Percentiles rank a stretch among this genome's conserved stretches.
Conservation (phyloP, 2,888 invertebrate genomes). For the Operophtera brumata region DNA sequence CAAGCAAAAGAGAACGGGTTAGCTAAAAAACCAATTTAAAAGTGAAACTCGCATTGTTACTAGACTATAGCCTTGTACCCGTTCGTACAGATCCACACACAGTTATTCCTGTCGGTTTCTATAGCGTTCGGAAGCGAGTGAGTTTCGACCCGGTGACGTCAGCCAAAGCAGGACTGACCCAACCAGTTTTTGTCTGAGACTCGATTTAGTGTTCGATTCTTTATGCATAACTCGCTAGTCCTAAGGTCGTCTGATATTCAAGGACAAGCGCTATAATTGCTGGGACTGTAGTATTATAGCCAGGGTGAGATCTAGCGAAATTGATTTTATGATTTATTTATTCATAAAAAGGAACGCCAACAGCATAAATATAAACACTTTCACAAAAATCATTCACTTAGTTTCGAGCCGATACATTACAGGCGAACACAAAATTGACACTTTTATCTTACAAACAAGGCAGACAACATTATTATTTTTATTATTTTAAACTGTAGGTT, state of each 20-base stretch:
- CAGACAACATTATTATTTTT: no score
- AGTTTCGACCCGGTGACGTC: slow-evolving; percentile 65
- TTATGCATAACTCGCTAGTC: slow-evolving; percentile 74
- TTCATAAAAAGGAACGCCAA: no score
- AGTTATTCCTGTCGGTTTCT: slow-evolving; percentile 61
- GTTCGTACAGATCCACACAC: slow-evolving; percentile 37
- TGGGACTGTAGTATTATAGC: slow-evolving; percentile 29
- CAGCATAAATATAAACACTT: no score
- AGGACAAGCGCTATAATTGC: slow-evolving; percentile 34
- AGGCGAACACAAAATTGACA: no score
- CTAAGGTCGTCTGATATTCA: slow-evolving; percentile 67
- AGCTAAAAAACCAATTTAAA: slow-evolving; percentile 36
- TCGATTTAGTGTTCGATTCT: slow-evolving; percentile 76
- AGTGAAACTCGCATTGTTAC: slow-evolving; percentile 37
- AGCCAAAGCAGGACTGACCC: slow-evolving; percentile 56
- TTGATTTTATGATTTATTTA: background rate
- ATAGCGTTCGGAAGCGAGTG: slow-evolving; percentile 57
- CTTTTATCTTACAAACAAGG: no score
- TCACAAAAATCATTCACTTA: no score
- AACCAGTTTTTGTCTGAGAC: slow-evolving; percentile 69
- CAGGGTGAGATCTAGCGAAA: slow-evolving; percentile 5
- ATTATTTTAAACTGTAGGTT: no score
- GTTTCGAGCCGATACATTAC: no score
- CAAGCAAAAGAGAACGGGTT: background rate
- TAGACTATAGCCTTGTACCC: slow-evolving; percentile 45